Conservation (phyloP, 2,888 invertebrate genomes). For the Lomographa bimaculata region DNA sequence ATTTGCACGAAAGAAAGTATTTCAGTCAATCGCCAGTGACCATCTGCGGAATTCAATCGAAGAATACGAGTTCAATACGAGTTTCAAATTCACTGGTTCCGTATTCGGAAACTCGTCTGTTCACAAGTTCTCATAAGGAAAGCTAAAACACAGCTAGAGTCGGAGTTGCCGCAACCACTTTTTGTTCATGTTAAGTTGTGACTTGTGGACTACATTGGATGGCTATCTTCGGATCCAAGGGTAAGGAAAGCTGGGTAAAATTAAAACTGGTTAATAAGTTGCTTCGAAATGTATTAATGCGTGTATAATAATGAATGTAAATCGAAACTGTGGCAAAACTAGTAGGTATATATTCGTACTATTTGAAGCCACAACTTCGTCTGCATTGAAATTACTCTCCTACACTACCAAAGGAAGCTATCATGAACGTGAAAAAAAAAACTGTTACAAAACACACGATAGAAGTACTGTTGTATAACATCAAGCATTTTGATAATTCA, state of each 20-base stretch:
- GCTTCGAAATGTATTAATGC: too few relatives aligned
- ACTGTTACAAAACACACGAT: too few relatives aligned
- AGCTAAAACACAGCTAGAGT: conserved; percentile 25
- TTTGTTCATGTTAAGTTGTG: conserved; percentile 1
- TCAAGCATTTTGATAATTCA: too few relatives aligned
- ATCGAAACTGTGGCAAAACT: too few relatives aligned
- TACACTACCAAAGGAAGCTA: too few relatives aligned
- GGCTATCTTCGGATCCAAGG: conserved; percentile 5
- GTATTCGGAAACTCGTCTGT: conserved; percentile 14
- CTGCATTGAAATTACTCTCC: too few relatives aligned
- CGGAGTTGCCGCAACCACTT: conserved; percentile 12
- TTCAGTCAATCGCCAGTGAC: conserved; percentile 2
- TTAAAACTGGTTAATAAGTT: conserved; percentile 12
- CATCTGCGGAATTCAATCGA: conserved; percentile 13
- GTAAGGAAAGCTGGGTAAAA: conserved; percentile 13
- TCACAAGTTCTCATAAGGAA: conserved; percentile 27
- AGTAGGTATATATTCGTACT: too few relatives aligned
- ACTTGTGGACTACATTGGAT: conserved; percentile 13
- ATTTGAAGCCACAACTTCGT: too few relatives aligned
- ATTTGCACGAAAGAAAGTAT: conserved; percentile 3
- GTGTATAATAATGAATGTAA: too few relatives aligned
- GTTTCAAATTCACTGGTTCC: conserved; percentile 24
- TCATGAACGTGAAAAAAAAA: too few relatives aligned
- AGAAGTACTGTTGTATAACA: too few relatives aligned
- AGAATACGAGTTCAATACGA: conserved; percentile 10